Evolutionary conservation across 2,888 invertebrate species (phyloP).

Genomic region (Busseola fusca): DNA sequence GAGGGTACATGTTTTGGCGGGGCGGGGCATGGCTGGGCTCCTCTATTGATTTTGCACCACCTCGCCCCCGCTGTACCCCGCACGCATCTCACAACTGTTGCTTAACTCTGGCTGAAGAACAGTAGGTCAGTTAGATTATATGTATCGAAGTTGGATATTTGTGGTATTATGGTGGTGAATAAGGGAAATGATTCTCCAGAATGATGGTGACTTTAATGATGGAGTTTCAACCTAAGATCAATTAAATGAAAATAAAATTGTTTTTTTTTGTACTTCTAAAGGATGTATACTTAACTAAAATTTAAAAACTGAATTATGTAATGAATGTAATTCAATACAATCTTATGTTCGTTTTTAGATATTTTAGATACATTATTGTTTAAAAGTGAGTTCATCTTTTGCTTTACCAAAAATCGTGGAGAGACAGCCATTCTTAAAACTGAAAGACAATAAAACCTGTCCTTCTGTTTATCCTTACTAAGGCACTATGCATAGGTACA

Average conservation of each 20-base stretch:
- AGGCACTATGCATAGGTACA: conserved; percentile 31
- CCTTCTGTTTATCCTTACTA: conserved; percentile 29
- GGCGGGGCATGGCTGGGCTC: conserved; percentile 75
- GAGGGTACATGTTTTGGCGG: conserved; percentile 73
- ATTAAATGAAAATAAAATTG: background rate
- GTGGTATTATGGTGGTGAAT: background rate
- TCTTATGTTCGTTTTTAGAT: too few species aligned
- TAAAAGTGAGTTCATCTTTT: background rate
- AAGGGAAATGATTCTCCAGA: background rate
- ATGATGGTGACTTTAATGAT: background rate
- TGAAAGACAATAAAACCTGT: conserved; percentile 4
- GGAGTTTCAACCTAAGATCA: background rate
- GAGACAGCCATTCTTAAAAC: too few species aligned
- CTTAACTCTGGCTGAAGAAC: conserved; percentile 72
- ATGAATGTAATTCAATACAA: too few species aligned
- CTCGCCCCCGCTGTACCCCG: conserved; percentile 72
- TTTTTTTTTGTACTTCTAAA: background rate
- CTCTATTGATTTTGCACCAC: conserved; percentile 84
- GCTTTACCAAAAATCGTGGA: background rate
- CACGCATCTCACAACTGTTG: conserved; percentile 87
- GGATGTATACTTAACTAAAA: too few species aligned
- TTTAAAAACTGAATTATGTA: too few species aligned
- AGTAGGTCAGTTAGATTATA: conserved; percentile 60
- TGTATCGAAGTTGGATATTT: background rate
- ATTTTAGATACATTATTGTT: background rate